These are phyloP conservation scores for Ctenodactylus gundi DNA, from an alignment of 2,113 vertebrate species.

Conservation along the genomic window DNA sequence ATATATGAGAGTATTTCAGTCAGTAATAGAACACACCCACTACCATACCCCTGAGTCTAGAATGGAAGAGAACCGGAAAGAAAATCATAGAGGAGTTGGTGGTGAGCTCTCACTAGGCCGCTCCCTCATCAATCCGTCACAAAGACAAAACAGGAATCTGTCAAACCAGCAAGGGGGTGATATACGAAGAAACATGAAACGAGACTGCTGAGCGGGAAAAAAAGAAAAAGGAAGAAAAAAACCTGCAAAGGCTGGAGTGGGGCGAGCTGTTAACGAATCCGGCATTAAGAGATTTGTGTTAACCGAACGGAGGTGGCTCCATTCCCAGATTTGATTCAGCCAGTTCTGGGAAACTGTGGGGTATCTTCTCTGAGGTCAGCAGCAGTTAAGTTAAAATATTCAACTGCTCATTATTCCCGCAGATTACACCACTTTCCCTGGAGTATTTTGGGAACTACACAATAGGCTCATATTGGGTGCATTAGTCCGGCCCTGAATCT, in stretches of 20 bases:
- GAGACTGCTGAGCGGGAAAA: not conserved
- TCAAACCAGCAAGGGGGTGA: not conserved
- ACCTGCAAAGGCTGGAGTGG: not conserved
- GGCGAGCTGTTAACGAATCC: conserved; percentile 58
- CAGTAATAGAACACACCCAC: not conserved
- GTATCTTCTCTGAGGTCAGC: conserved; percentile 55
- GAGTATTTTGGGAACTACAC: conserved; percentile 27
- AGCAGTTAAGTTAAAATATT: conserved; percentile 53
- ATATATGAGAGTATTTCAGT: not conserved
- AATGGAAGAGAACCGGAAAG: not conserved
- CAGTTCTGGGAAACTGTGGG: conserved; percentile 10
- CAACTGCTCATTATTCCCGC: conserved; percentile 54
- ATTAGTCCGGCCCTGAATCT: not conserved
- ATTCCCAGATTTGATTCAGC: conserved; percentile 53
- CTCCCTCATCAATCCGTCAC: not conserved
- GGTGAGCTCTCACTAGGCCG: not conserved
- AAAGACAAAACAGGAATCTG: not conserved
- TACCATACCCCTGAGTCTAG: not conserved
- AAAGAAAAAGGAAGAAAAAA: not conserved
- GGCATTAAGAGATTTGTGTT: conserved; percentile 62
- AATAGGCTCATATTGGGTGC: not conserved
- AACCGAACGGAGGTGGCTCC: conserved; percentile 40
- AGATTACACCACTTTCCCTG: not conserved
- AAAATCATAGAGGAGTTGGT: not conserved
- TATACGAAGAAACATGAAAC: not conserved